Conservation (phyloP, 1,140 invertebrate species). For the Drosophila sp. region DNA sequence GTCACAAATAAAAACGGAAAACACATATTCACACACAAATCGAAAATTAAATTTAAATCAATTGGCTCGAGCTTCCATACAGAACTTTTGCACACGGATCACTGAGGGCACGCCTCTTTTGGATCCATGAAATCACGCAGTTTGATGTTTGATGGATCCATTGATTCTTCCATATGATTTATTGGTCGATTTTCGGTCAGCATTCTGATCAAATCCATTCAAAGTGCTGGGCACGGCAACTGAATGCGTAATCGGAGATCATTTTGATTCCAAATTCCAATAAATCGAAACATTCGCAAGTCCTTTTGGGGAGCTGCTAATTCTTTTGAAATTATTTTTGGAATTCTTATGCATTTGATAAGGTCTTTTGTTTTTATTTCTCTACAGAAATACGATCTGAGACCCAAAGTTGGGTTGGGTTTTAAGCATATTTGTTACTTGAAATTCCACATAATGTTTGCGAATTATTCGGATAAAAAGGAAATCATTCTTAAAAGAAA, state of each 20-base stretch:
- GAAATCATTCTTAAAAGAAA: too few species aligned
- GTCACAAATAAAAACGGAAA: conserved; percentile 11
- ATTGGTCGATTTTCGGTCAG: conserved; percentile 49
- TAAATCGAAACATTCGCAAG: conserved; percentile 12
- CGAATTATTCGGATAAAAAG: too few species aligned
- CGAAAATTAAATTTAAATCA: conserved; percentile 71
- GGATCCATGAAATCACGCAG: neutral
- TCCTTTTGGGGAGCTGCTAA: conserved; percentile 14
- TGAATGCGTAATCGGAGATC: conserved; percentile 61
- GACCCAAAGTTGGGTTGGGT: neutral
- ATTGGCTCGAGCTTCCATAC: conserved; percentile 38
- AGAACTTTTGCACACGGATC: conserved; percentile 32
- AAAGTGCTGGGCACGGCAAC: conserved; percentile 4
- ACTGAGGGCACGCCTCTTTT: conserved; percentile 17
- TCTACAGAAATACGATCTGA: neutral
- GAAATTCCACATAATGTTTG: neutral
- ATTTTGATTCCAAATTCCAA: conserved; percentile 2
- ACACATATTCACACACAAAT: conserved; percentile 13
- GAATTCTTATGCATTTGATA: conserved; percentile 5
- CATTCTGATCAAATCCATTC: conserved; percentile 13
- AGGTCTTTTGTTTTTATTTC: neutral
- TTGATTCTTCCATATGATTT: conserved; percentile 57
- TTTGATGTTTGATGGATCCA: conserved; percentile 63
- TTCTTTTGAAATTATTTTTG: neutral
- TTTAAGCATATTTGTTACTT: neutral